Percentiles rank a stretch among this genome's conserved stretches.
These are phyloP conservation scores for Leucoraja erinaceus DNA, from an alignment of 2,113 vertebrate species.

Conservation along the genomic window DNA sequence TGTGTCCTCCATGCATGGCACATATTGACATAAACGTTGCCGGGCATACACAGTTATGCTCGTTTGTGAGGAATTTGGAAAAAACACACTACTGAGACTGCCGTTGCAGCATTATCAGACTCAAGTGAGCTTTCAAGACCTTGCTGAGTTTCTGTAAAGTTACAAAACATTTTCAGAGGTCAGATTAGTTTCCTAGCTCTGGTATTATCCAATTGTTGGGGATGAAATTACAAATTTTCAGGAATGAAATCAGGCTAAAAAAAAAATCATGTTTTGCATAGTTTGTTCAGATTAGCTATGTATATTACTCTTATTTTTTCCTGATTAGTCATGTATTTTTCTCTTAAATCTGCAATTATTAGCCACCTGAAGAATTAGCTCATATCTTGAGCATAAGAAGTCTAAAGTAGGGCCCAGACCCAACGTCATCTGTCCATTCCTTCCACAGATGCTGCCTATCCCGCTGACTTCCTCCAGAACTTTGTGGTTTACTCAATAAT, in stretches of 20 bases:
- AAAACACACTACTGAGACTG: not conserved
- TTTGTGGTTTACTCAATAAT: too few relatives aligned
- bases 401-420: too few relatives aligned
- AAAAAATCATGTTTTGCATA: not conserved
- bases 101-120: not conserved
- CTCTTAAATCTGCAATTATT: too few relatives aligned
- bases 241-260: not conserved
- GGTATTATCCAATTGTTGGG: not conserved
- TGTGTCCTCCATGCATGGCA: slow-evolving; percentile 51
- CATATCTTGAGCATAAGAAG: too few relatives aligned
- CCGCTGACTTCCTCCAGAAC: too few relatives aligned
- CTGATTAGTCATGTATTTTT: not conserved
- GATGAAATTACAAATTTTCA: not conserved
- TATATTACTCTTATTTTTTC: not conserved
- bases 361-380: too few relatives aligned
- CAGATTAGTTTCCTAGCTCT: not conserved
- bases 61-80: not conserved
- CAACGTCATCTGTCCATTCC: too few relatives aligned
- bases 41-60: not conserved
- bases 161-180: not conserved
- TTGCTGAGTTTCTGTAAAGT: not conserved
- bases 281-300: not conserved
- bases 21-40: not conserved
- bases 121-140: not conserved
- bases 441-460: too few relatives aligned